Evolutionary conservation across 30 jellyfish, hydroid and myxozoan genomes (phyloP).

Genomic region (Hydra vulgaris): DNA sequence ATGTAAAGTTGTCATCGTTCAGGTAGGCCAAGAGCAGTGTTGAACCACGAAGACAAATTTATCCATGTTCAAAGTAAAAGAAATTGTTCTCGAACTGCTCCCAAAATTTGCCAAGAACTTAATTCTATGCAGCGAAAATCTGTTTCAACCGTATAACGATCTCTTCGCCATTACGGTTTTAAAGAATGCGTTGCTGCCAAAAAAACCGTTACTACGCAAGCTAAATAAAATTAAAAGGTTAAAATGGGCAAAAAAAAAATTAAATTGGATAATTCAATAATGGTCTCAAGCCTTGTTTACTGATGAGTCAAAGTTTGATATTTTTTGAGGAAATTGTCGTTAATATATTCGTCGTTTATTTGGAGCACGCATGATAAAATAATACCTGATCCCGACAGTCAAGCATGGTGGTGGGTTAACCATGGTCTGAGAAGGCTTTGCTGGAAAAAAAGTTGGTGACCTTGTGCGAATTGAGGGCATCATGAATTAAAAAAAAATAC

Average conservation of each 20-base stretch:
- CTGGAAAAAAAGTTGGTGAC: neutral
- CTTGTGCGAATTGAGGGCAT: neutral
- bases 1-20: neutral
- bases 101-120: neutral
- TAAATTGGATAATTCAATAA: neutral
- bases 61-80: neutral
- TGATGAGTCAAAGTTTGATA: neutral
- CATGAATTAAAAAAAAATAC: neutral
- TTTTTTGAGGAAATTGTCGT: neutral
- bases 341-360: neutral
- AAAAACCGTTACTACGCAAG: neutral
- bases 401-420: neutral
- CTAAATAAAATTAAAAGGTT: neutral
- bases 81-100: neutral
- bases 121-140: neutral
- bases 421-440: neutral
- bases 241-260: neutral
- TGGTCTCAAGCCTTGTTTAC: neutral
- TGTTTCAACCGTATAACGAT: neutral
- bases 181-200: neutral
- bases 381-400: neutral
- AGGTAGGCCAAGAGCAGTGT: neutral
- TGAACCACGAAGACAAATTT: neutral
- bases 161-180: neutral
- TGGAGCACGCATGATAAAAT: neutral